Conservation (phyloP, 2,888 invertebrate genomes). For the Plebejus anna region DNA sequence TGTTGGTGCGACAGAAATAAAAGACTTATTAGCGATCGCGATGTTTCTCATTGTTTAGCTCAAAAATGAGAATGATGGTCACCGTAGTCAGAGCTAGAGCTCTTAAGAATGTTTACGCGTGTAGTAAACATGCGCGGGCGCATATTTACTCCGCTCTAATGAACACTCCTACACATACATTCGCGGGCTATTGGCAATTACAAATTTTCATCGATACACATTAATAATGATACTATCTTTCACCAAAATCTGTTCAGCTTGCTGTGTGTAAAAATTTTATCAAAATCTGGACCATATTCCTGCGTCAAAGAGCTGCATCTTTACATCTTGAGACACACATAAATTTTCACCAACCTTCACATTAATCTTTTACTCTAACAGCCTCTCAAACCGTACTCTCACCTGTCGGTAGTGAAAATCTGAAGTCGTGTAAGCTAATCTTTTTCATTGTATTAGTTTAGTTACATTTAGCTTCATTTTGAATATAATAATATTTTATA, state of each 20-base stretch:
- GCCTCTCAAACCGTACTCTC: not conserved
- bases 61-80: not conserved
- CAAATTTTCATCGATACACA: not conserved
- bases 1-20: too few relatives aligned
- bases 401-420: not conserved
- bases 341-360: not conserved
- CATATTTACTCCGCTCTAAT: conserved; percentile 23
- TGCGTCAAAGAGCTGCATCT: too few relatives aligned
- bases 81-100: conserved; percentile 5
- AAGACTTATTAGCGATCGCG: too few relatives aligned
- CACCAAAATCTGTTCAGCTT: not conserved
- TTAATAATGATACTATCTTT: not conserved
- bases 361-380: not conserved
- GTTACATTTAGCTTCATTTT: too few relatives aligned
- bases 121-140: conserved; percentile 29
- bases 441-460: too few relatives aligned
- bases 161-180: not conserved
- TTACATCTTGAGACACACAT: not conserved
- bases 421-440: too few relatives aligned
- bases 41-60: too few relatives aligned
- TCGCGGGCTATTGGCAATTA: not conserved
- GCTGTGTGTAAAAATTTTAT: too few relatives aligned
- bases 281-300: too few relatives aligned
- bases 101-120: conserved; percentile 21
- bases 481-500: too few relatives aligned